These are phyloP conservation scores for Gymnobelideus leadbeateri DNA, from an alignment of 2,113 vertebrate genomes.

Conservation along the genomic window DNA sequence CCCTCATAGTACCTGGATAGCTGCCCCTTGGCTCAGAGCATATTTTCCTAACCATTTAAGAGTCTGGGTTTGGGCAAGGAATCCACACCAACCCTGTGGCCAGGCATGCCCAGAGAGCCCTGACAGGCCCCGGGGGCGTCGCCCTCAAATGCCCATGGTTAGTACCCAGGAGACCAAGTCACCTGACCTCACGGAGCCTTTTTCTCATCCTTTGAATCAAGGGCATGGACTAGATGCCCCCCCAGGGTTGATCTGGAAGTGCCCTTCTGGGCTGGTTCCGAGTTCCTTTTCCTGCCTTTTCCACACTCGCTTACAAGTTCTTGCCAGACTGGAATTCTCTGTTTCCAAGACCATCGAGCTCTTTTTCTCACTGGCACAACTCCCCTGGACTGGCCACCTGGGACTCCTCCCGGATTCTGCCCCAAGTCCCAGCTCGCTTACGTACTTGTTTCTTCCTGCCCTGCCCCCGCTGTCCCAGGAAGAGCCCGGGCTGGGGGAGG, in stretches of 20 bases:
- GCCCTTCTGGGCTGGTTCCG: background rate
- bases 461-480: background rate
- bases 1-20: background rate
- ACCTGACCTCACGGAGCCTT: slow-evolving; percentile 25
- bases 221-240: fast-evolving
- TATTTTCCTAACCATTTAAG: background rate
- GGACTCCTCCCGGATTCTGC: background rate
- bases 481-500: background rate
- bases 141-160: background rate
- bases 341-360: background rate
- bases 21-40: background rate
- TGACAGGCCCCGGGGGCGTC: background rate
- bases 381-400: background rate
- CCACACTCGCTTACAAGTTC: background rate
- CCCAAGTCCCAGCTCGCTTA: background rate
- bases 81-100: background rate
- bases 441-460: background rate
- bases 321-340: background rate
- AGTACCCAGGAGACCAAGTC: background rate
- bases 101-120: background rate
- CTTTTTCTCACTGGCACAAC: too few species aligned
- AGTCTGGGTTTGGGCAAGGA: background rate
- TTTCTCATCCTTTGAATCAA: background rate
- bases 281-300: background rate
- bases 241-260: too few species aligned